A percentile compares a stretch with the other conserved stretches of the same genome.
Evolutionary conservation across 1,140 invertebrate genomes (phyloP).

Genomic region (Araneus ventricosus): DNA sequence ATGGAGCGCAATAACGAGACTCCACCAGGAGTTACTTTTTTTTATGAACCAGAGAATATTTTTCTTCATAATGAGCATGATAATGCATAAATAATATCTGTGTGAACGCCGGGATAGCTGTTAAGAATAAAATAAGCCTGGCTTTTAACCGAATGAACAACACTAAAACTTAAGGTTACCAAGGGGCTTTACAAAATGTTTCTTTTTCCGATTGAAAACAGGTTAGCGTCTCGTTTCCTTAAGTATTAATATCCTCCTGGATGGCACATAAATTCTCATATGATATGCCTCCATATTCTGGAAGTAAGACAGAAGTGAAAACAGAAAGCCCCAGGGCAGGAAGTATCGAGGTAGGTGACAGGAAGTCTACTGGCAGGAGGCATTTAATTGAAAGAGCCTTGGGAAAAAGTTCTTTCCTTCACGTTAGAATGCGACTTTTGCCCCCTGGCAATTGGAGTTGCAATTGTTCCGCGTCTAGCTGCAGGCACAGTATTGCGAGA

Average conservation of each 20-base stretch:
- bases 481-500: constrained; percentile 17
- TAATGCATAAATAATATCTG: too few relatives aligned
- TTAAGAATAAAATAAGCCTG: too few relatives aligned
- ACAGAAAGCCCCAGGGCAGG: constrained; percentile 49
- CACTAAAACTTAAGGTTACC: not conserved
- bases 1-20: not conserved
- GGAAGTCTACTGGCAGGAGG: constrained; percentile 64
- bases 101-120: too few relatives aligned
- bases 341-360: constrained; percentile 69
- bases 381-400: constrained; percentile 69
- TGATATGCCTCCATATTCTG: constrained; percentile 6
- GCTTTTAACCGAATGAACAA: too few relatives aligned
- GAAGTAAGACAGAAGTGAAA: constrained; percentile 56
- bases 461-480: constrained; percentile 41
- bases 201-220: not conserved
- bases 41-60: too few relatives aligned
- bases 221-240: constrained; percentile 9
- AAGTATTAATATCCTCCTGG: not conserved
- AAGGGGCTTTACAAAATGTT: not conserved
- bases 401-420: constrained; percentile 52
- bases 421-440: constrained; percentile 51
- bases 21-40: not conserved
- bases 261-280: not conserved
- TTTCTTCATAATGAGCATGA: too few relatives aligned
- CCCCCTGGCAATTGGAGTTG: constrained; percentile 28